Percentiles rank a stretch among this genome's conserved stretches.
Conservation (phyloP, 2,888 invertebrate species). For the Liposcelis brunnea region DNA sequence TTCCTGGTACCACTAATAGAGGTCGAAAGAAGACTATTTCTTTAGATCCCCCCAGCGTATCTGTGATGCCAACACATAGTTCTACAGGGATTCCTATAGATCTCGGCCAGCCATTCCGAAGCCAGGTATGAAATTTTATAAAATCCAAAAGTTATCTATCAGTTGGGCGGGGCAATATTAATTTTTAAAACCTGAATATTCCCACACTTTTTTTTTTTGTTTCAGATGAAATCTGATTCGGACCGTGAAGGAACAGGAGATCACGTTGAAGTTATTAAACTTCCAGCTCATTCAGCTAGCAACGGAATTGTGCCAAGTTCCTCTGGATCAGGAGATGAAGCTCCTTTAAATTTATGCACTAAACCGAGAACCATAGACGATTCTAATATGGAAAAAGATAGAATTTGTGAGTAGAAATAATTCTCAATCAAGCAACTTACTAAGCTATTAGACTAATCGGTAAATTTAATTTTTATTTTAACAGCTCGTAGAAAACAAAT, state of each 20-base stretch:
- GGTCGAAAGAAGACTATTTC: constrained; percentile 81
- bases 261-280: constrained; percentile 65
- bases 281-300: constrained; percentile 42
- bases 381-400: constrained; percentile 23
- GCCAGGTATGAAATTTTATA: constrained; percentile 18
- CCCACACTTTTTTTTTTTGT: constrained; percentile 2
- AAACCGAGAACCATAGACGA: constrained; percentile 35
- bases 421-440: constrained; percentile 1
- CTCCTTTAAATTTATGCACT: constrained; percentile 66
- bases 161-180: constrained; percentile 4
- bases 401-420: constrained; percentile 33
- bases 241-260: constrained; percentile 23
- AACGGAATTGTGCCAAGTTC: constrained; percentile 20
- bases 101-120: constrained; percentile 26
- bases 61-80: constrained; percentile 33
- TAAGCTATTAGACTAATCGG: constrained; percentile 4
- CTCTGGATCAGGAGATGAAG: constrained; percentile 36
- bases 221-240: constrained; percentile 20
- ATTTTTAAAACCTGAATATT: too few relatives aligned
- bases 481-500: constrained; percentile 58
- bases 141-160: not conserved
- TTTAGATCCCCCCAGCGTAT: constrained; percentile 52
- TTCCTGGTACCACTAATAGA: constrained; percentile 66
- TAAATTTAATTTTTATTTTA: constrained; percentile 13
- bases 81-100: constrained; percentile 31